Evolutionary conservation across 92 coral and sea anemone genomes (phyloP).

Genomic region (Palythoa caribaeorum): DNA sequence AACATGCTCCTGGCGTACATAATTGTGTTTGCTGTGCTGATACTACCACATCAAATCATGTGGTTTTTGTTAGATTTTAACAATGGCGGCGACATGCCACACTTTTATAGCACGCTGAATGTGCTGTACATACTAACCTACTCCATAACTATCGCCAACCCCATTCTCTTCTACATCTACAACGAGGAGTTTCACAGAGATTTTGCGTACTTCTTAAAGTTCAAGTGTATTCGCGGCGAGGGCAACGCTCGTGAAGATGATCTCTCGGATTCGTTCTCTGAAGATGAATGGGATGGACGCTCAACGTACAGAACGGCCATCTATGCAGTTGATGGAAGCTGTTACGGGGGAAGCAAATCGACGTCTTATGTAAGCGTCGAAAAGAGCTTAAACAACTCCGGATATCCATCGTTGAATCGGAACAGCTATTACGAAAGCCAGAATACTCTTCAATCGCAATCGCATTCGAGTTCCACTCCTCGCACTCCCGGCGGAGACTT

Average conservation of each 20-base stretch:
- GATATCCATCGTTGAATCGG: not conserved
- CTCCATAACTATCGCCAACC: constrained; percentile 82
- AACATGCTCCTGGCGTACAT: constrained; percentile 71
- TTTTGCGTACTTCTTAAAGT: constrained; percentile 60
- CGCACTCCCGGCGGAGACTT: constrained; percentile 41
- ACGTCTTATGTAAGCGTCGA: not conserved
- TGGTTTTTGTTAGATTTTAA: constrained; percentile 73
- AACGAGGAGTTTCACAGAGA: constrained; percentile 76
- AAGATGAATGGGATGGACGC: constrained; percentile 42
- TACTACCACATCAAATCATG: constrained; percentile 83
- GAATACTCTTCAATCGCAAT: constrained; percentile 28
- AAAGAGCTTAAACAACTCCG: not conserved
- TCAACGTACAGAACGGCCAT: not conserved
- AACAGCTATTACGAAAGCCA: constrained; percentile 25
- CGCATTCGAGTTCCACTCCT: constrained; percentile 40
- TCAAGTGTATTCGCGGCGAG: constrained; percentile 51
- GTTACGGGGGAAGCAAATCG: not conserved
- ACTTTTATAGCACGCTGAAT: constrained; percentile 59
- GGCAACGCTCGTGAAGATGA: constrained; percentile 45
- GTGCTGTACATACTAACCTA: constrained; percentile 81
- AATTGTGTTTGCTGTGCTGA: constrained; percentile 62
- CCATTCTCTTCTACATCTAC: constrained; percentile 78
- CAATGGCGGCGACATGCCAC: constrained; percentile 47
- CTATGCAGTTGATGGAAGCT: constrained; percentile 19
- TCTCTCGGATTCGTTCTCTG: constrained; percentile 64